Base-by-base conservation (phyloP, 2,797 vertebrate genomes). In the Nannoperca obscura region DNA sequence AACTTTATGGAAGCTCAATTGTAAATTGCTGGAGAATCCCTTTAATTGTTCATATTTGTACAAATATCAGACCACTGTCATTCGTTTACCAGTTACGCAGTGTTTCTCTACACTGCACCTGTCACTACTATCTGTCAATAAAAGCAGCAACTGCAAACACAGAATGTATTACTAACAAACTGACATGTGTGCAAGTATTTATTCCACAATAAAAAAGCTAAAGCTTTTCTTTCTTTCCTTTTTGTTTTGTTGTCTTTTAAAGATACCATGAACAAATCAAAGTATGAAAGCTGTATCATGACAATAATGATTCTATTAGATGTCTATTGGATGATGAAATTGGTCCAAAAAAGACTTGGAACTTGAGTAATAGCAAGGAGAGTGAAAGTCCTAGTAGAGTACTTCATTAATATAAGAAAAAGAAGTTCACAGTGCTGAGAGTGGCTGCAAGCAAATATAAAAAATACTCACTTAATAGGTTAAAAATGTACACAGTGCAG, bases 401-500 rank as follows among this genome's bases (percentile, higher is more conserved):
- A 64, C 58, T 75, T 72, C 30, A 73, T 55, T 63, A 20, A 81
- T 71, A 70, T 72, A 65, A 59, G 32, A 73, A 78, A 57, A 76
- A 61, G 8, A 40, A 34, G 30, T 57, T 54, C 7, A 75, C 11
- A 14, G 42, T 19, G 57, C 24, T 11, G 60, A 75, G 62, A 77
- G 52, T 1, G 9, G 44, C 71, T 15, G 22, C 12, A 50, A 47
- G 62, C 68, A 55, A 67, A 76, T 67, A 71, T 86, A 62, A 81
- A 72, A 81, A 73, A 81, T 69, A 64, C 67, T 75, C 42, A 66
- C 27, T 66, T 73, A 22, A 80, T 70, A 66, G 55, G 65, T 69
- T 78, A 59, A 74, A 88, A 83, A 79, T 76, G 68, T 80, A 80
- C 71, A 85, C 32, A 54, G 72, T 54, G 74, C 55, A 77, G 83